Conservation (phyloP, 1,140 invertebrate species). For the Oscheius sp. region DNA sequence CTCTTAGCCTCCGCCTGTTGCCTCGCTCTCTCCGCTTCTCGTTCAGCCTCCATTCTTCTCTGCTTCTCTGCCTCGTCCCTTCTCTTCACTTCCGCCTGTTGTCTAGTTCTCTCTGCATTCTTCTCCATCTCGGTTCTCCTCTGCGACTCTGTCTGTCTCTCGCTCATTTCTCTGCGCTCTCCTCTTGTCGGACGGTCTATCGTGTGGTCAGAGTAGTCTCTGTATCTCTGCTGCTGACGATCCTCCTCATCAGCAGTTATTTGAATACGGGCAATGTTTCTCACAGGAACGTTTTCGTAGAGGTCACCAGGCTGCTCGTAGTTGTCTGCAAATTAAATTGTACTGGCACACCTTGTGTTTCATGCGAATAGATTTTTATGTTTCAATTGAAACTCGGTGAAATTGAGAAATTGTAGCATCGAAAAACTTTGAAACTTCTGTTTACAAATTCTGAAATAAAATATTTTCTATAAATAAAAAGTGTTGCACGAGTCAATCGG, state of each 20-base stretch:
- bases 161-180: background rate
- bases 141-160: too few species aligned
- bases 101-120: background rate
- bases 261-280: conserved; percentile 4
- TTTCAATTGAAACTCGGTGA: background rate
- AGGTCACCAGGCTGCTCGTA: conserved; percentile 1
- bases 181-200: background rate
- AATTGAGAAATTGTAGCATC: background rate
- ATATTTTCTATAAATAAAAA: too few species aligned
- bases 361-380: background rate
- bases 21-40: background rate
- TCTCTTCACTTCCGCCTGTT: background rate
- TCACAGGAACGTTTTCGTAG: background rate
- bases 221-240: background rate
- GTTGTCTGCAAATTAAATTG: background rate
- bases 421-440: background rate
- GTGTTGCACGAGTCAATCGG: too few species aligned
- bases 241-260: background rate
- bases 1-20: background rate
- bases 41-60: background rate
- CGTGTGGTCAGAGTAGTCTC: background rate
- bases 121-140: background rate
- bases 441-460: too few species aligned
- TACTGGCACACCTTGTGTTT: background rate
- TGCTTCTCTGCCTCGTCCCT: background rate